These are phyloP conservation scores for Thryonomys swinderianus DNA, from an alignment of 2,113 vertebrate genomes.

Conservation along the genomic window DNA sequence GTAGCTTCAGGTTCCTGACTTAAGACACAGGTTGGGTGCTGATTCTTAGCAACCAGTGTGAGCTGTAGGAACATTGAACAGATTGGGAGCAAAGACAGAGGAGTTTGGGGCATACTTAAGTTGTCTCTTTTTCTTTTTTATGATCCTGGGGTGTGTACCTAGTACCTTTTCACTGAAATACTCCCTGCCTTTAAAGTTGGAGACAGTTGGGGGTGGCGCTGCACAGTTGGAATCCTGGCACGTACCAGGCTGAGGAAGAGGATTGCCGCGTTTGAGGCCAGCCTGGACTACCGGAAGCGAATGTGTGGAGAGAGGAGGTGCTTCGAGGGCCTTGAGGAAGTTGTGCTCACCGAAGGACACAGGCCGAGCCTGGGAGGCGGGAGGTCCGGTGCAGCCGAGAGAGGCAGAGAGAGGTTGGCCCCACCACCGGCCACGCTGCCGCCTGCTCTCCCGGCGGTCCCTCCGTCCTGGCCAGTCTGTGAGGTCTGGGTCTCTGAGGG, in stretches of 20 bases:
- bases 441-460: too few species aligned
- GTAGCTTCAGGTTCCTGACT: conserved; percentile 1
- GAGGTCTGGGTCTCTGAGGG: background rate
- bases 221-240: background rate
- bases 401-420: too few species aligned
- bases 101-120: background rate
- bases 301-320: background rate
- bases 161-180: background rate
- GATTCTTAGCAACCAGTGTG: conserved; percentile 1
- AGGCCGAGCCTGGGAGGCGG: background rate
- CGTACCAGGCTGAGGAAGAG: background rate
- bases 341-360: background rate
- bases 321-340: background rate
- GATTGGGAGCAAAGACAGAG: background rate
- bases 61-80: background rate
- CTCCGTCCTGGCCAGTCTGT: background rate
- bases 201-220: background rate
- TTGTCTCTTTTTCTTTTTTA: background rate
- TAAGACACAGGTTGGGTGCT: conserved; percentile 29
- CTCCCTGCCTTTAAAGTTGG: background rate
- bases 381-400: too few species aligned
- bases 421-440: too few species aligned
- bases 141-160: background rate
- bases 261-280: background rate
- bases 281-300: background rate